Evolutionary conservation across 2,797 vertebrate genomes (phyloP).

Genomic region (Aulostomus chinensis): DNA sequence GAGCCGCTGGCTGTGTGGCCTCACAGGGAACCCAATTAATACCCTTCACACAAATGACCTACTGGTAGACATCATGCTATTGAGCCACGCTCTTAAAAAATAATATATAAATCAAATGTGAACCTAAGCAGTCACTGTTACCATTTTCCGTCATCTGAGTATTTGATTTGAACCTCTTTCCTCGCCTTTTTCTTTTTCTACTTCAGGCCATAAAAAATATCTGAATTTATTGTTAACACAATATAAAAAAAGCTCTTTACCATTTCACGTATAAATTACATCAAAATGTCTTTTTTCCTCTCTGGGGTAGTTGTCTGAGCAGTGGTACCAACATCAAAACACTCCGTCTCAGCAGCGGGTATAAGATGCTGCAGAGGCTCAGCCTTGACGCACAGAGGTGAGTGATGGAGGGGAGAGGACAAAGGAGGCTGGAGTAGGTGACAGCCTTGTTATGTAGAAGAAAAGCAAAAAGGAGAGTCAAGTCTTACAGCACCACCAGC

Average conservation of each 20-base stretch:
- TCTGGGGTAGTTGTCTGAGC: constrained; percentile 15
- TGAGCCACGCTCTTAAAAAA: constrained; percentile 44
- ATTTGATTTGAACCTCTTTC: constrained; percentile 31
- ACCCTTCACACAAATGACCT: constrained; percentile 74
- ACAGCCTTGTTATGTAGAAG: constrained; percentile 70
- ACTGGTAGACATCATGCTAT: constrained; percentile 57
- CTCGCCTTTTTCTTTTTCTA: constrained; percentile 16
- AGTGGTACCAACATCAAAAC: constrained; percentile 18
- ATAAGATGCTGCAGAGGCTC: constrained; percentile 69
- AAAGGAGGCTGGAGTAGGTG: constrained; percentile 76
- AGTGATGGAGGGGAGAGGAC: constrained; percentile 75
- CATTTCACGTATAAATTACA: constrained; percentile 6
- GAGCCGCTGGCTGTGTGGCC: constrained; percentile 70
- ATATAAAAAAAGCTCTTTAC: not conserved
- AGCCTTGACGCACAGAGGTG: constrained; percentile 61
- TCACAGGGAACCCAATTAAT: constrained; percentile 78
- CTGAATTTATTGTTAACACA: not conserved
- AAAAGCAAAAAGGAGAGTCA: constrained; percentile 42
- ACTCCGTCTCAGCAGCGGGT: constrained; percentile 25
- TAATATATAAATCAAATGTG: too few relatives aligned
- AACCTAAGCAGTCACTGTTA: constrained; percentile 25
- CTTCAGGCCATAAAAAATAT: constrained; percentile 1
- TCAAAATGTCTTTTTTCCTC: not conserved
- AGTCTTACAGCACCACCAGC: constrained; percentile 83
- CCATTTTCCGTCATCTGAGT: constrained; percentile 22